Evolutionary conservation across 2,888 invertebrate genomes (phyloP).

Genomic region (Agrenia bidenticulata): DNA sequence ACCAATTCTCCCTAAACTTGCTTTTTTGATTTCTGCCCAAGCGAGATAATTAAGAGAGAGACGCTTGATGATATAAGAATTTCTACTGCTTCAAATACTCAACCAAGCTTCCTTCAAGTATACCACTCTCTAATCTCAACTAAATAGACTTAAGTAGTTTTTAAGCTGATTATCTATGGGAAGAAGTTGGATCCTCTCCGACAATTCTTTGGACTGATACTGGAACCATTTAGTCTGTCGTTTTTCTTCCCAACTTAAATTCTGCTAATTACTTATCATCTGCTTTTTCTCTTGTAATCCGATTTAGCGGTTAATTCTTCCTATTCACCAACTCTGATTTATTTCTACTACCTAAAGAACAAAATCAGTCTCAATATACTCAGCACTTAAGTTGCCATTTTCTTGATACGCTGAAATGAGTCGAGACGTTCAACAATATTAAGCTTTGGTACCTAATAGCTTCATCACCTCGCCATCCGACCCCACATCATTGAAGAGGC

Average conservation of each 20-base stretch:
- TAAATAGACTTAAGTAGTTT: constrained; percentile 8
- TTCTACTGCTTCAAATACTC: no score
- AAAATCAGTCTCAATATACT: no score
- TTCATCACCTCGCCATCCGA: no score
- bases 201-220: not conserved
- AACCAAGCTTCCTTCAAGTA: not conserved
- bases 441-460: no score
- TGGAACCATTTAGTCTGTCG: not conserved
- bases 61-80: no score
- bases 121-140: not conserved
- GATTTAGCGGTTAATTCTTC: not conserved
- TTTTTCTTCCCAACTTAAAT: not conserved
- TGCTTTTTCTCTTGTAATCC: not conserved
- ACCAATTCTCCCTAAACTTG: not conserved
- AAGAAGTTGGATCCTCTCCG: not conserved
- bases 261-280: constrained; percentile 5
- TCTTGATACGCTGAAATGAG: not conserved
- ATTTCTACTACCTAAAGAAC: no score
- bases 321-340: no score
- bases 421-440: no score
- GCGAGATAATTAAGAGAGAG: constrained; percentile 2
- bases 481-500: no score
- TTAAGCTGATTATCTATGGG: constrained; percentile 12
- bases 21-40: constrained; percentile 5
- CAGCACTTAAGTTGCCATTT: no score